Evolutionary conservation across 1,140 invertebrate species (phyloP).

Genomic region (Bombus waltoni): DNA sequence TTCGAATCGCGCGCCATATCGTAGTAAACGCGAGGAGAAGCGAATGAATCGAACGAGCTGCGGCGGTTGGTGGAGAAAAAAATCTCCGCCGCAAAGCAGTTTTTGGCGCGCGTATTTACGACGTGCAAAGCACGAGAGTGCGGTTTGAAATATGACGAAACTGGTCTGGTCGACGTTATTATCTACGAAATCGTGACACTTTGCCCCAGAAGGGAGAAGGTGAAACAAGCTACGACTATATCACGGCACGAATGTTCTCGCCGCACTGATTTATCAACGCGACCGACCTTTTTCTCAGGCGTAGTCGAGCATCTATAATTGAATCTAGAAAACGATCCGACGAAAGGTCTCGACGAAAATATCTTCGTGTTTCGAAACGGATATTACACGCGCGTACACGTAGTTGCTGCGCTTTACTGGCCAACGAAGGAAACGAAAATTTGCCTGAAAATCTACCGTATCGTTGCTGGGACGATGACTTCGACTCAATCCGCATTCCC

Average conservation of each 20-base stretch:
- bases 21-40: neutral
- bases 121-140: neutral
- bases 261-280: conserved; percentile 43
- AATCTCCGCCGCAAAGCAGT: neutral
- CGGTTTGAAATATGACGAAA: neutral
- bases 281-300: conserved; percentile 42
- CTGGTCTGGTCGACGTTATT: neutral
- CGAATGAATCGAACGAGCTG: neutral
- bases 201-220: conserved; percentile 29
- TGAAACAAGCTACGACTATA: neutral
- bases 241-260: conserved; percentile 21
- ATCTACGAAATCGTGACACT: conserved; percentile 39
- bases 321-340: conserved; percentile 62
- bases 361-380: neutral
- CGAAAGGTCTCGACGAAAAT: conserved; percentile 33
- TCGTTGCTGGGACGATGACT: neutral
- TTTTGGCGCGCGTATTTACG: neutral
- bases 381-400: neutral
- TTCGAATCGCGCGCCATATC: conserved; percentile 4
- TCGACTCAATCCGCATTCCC: neutral
- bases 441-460: neutral
- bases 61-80: neutral
- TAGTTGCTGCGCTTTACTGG: too few species aligned
- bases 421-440: neutral
- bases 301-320: conserved; percentile 68